Evolutionary conservation across 2,888 invertebrate species (phyloP).

Genomic region (Epinotia demarniana): DNA sequence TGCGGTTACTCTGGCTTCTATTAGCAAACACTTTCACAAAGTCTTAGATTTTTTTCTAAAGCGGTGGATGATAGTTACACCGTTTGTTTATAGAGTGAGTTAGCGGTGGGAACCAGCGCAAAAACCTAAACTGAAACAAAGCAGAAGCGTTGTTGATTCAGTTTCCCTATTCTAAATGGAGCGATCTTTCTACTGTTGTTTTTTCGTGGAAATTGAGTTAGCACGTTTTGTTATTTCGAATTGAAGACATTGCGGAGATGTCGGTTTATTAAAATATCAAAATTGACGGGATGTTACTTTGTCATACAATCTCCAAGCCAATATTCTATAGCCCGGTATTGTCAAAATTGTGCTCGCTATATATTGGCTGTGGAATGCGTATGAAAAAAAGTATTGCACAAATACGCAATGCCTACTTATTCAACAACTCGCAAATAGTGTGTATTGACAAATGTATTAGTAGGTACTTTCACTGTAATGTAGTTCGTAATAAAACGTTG

Average conservation of each 20-base stretch:
- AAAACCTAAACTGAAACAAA: constrained; percentile 30
- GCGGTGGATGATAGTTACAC: not conserved
- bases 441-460: too few species aligned
- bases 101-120: constrained; percentile 29
- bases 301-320: not conserved
- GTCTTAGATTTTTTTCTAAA: constrained; percentile 8
- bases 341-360: too few species aligned
- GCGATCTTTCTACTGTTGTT: constrained; percentile 10
- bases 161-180: constrained; percentile 36
- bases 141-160: constrained; percentile 26
- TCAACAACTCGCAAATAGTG: too few species aligned
- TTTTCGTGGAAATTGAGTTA: constrained; percentile 20
- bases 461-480: too few species aligned
- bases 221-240: constrained; percentile 20
- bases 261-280: not conserved
- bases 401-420: too few species aligned
- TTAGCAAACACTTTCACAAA: constrained; percentile 30
- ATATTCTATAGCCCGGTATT: too few species aligned
- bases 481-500: too few species aligned
- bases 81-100: constrained; percentile 10
- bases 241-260: not conserved
- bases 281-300: not conserved
- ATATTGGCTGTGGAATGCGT: too few species aligned
- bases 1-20: not conserved
- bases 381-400: too few species aligned